Base-by-base conservation (phyloP, 2,113 vertebrate genomes). In the Trachemys scripta region DNA sequence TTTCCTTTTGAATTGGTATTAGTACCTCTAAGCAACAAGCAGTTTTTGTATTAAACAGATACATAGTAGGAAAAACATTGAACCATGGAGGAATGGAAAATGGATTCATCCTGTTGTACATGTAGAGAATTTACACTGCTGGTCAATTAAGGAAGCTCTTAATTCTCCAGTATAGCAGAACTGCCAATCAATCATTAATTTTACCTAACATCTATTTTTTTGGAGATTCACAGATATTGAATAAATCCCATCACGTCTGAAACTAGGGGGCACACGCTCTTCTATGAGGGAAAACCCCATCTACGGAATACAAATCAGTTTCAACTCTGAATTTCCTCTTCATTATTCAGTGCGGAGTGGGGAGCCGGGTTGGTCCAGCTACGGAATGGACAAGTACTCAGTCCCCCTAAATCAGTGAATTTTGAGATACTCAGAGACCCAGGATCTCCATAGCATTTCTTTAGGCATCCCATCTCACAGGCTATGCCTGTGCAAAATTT, bases 381-480 rank as follows among this genome's bases (percentile, higher is more conserved):
- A 10, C 42, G n/a, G 38, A 75, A 42, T 65, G 59, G 59, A 65
- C 59, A 35, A 35, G 29, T 75, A n/a, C 38, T n/a, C 31, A 27
- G 22, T 1, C 19, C 69, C 69, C 53, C 16, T 0, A 0, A 42
- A 75, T 42, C 8, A 75, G 20, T 65, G 59, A 4, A 45, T 42
- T 89, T 49, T 11, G 59, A 65, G 49, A 9, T 29, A 51, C 38
- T 31, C 49, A 13, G 12, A 4, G 20, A 35, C 57, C 57, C 31
- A 27, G n/a, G 25, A 14, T 11, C 51, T 86, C 29, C 16, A 25
- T 11, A 8, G 3, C 25, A 54, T 50, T 90, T 22, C n/a, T 38
- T 81, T 47, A 53, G 6, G 24, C 35, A 69, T 69, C 31, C n/a
- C 17, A 8, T 72, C 17, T 35, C 19, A 38, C 35, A 38, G 35